Percentiles rank a stretch among this genome's conserved stretches.
Conservation (phyloP, 64 coral and sea anemone species). For the Porites australiensis region DNA sequence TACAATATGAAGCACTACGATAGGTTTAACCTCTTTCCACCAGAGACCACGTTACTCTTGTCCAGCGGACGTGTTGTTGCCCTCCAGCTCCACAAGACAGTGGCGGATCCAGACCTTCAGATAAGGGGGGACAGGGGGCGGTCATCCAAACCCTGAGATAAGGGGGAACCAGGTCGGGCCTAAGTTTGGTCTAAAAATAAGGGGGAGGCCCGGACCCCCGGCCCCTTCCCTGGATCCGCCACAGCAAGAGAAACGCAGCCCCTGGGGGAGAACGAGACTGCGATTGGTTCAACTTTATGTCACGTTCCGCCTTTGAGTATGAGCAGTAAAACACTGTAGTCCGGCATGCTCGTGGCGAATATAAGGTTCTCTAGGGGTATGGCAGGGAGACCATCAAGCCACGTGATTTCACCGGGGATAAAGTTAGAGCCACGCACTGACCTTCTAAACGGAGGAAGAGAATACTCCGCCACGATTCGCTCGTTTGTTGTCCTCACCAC, state of each 20-base stretch:
- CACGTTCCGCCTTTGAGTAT: constrained; percentile 78
- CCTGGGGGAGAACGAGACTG: neutral
- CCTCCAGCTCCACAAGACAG: too few species aligned
- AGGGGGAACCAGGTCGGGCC: too few species aligned
- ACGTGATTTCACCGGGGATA: constrained; percentile 48
- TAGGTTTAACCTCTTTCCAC: constrained; percentile 39
- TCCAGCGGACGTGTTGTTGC: too few species aligned
- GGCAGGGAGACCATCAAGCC: constrained; percentile 67
- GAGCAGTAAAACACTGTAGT: constrained; percentile 84
- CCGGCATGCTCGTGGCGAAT: constrained; percentile 90
- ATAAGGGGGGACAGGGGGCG: too few species aligned
- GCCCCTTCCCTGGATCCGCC: too few species aligned
- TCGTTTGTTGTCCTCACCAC: constrained; percentile 83
- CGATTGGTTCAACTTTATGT: neutral
- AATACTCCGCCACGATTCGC: constrained; percentile 51
- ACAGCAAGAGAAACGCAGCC: too few species aligned
- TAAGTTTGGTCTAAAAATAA: too few species aligned
- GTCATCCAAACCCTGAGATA: too few species aligned
- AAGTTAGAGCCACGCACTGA: constrained; percentile 84
- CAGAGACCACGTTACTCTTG: too few species aligned
- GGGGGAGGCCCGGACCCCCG: too few species aligned
- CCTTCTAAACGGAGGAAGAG: constrained; percentile 70
- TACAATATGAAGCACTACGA: neutral
- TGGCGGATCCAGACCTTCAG: too few species aligned
- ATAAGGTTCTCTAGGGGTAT: constrained; percentile 44